phyloP scores from a whole-genome alignment of 2,113 vertebrate species.

The Mastomys coucha region DNA sequence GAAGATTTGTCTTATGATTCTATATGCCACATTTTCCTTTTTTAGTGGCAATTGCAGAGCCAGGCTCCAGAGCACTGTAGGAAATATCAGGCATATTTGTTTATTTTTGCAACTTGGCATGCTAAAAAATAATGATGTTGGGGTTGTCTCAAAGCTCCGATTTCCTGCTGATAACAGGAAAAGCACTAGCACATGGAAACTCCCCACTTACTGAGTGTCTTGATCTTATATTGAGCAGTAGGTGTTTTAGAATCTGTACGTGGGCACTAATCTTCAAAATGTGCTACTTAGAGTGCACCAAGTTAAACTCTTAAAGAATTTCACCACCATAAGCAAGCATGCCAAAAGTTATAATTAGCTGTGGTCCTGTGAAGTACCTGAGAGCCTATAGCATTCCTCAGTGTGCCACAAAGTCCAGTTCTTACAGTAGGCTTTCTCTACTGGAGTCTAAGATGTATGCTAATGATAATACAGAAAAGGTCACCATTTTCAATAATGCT shows the following conservation, averaged over 20 bases:
- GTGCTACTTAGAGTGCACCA: neutral
- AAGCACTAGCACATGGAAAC: neutral
- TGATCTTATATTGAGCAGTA: neutral
- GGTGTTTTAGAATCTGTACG: neutral
- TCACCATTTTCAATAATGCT: neutral
- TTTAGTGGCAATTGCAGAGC: neutral
- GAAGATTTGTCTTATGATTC: constrained; percentile 26
- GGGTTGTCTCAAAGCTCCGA: neutral
- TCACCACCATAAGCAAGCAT: neutral
- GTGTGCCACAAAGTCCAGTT: neutral
- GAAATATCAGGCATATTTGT: neutral
- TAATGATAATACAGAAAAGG: neutral
- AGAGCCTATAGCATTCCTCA: neutral
- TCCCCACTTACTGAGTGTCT: neutral
- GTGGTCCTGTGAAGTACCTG: neutral
- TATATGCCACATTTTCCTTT: neutral
- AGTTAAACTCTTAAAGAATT: neutral
- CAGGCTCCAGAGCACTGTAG: neutral
- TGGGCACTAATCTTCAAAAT: neutral
- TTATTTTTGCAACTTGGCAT: neutral
- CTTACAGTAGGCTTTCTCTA: neutral
- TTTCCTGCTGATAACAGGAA: neutral
- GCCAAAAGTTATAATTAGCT: neutral
- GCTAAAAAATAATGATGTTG: neutral
- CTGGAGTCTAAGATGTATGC: neutral